Base-by-base conservation (phyloP, 2,888 invertebrate species). In the Melinopterus prodromus region DNA sequence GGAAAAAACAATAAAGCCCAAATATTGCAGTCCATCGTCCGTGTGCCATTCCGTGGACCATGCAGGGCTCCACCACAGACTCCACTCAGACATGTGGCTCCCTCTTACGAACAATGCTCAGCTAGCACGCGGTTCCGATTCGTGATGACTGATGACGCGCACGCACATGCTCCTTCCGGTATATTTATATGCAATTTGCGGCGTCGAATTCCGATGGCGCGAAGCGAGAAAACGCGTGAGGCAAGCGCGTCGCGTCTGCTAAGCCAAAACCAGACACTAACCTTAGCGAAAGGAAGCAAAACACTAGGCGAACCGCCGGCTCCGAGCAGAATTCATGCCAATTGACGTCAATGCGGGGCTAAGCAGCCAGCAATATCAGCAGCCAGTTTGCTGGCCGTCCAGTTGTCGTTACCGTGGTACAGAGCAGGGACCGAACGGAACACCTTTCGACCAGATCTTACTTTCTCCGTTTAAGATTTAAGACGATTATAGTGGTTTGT, bases 291-390 rank as follows among this genome's bases (percentile, higher is more conserved):
- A 53, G 53, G 53, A 53, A 53, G 53, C 53, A 53, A 53, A 53
- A 53, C 53, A 53, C 53, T 53, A 53, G 53, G 53, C 53, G 53
- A 53, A 53, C 53, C 53, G 53, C 53, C 53, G 53, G 53, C 53
- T 53, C 0, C 53, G 9, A 7, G 9, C 3, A 53, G 53, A 53
- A 53, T 53, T 53, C 53, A 53, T 53, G 53, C 12, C 53, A 53
- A 53, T 53, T 53, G 53, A 53, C 53, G 53, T 53, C 53, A 53
- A 53, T 53, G 12, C 53, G 2, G 12, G 12, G 53, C 53, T 12
- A 53, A 53, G 53, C 53, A 9, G 12, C 53, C 53, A 12, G 53
- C 53, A 53, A 53, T 53, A 53, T 53, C 53, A 6, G 53, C 53
- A 12, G 53, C 53, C 53, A 53, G 53, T 53, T 53, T 53, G 53